These are phyloP conservation scores for Tetramorium simillimum DNA, from an alignment of 1,140 invertebrate species.

Conservation along the genomic window DNA sequence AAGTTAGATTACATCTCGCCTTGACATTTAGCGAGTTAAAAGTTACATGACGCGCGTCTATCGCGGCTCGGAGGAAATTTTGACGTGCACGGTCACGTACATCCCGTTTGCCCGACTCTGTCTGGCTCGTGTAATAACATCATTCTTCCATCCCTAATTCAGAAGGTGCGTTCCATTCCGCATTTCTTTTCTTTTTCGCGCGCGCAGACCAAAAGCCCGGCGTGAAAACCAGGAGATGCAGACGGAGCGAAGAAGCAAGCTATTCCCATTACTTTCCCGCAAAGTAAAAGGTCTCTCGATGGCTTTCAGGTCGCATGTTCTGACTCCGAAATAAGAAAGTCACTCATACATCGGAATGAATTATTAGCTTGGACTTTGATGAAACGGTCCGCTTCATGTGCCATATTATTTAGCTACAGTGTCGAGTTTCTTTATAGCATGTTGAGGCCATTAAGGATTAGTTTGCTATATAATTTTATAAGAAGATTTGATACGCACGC, in stretches of 20 bases:
- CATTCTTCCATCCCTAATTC: constrained; percentile 59
- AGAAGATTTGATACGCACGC: not conserved
- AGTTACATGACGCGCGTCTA: constrained; percentile 8
- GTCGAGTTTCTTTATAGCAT: not conserved
- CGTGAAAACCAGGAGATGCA: not conserved
- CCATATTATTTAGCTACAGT: not conserved
- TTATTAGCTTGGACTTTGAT: not conserved
- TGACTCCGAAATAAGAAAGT: not conserved
- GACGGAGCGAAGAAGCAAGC: not conserved
- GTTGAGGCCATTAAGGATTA: not conserved
- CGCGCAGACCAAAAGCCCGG: not conserved
- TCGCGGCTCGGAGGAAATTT: constrained; percentile 24
- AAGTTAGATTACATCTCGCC: constrained; percentile 37
- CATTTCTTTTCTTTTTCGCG: constrained; percentile 7
- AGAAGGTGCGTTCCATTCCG: constrained; percentile 21
- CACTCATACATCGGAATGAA: not conserved
- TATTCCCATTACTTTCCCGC: not conserved
- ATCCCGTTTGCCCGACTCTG: constrained; percentile 15
- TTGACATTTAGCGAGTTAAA: not conserved
- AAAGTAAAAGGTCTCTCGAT: constrained; percentile 19
- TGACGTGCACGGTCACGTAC: constrained; percentile 45
- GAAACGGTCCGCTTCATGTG: not conserved
- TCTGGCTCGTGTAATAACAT: constrained; percentile 42
- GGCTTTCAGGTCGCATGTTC: not conserved
- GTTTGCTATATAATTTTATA: not conserved